Evolutionary conservation across 2,113 vertebrate genomes (phyloP).

Genomic region (Gulo gulo): DNA sequence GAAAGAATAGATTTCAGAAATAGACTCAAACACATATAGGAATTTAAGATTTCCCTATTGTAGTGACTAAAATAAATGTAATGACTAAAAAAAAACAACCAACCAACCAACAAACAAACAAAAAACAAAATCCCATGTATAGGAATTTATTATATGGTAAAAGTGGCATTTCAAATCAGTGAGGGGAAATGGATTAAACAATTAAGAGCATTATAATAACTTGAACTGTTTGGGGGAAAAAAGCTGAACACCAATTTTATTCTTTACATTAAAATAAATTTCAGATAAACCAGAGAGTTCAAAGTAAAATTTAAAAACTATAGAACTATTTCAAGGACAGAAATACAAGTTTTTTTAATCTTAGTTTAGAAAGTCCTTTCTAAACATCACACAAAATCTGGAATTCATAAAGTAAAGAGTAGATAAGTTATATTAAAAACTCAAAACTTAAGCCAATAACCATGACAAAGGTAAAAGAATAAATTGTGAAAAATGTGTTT

Average conservation of each 20-base stretch:
- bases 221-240: not conserved
- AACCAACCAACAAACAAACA: no score
- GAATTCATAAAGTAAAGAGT: slow-evolving; percentile 1
- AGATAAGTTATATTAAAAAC: slow-evolving; percentile 11
- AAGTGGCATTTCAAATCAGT: not conserved
- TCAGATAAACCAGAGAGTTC: not conserved
- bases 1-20: not conserved
- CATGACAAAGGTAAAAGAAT: not conserved
- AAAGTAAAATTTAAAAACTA: not conserved
- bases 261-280: not conserved
- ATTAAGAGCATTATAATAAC: not conserved
- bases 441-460: not conserved
- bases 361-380: not conserved
- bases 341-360: not conserved
- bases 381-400: not conserved
- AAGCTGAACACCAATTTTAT: not conserved
- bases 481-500: not conserved
- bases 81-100: no score
- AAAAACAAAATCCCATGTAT: not conserved
- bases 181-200: not conserved
- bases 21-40: not conserved
- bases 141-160: not conserved
- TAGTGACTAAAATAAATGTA: no score
- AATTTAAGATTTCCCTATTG: not conserved
- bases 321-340: not conserved